Conservation (phyloP, 2,888 invertebrate genomes). For the Rhamphomyia laevipes region DNA sequence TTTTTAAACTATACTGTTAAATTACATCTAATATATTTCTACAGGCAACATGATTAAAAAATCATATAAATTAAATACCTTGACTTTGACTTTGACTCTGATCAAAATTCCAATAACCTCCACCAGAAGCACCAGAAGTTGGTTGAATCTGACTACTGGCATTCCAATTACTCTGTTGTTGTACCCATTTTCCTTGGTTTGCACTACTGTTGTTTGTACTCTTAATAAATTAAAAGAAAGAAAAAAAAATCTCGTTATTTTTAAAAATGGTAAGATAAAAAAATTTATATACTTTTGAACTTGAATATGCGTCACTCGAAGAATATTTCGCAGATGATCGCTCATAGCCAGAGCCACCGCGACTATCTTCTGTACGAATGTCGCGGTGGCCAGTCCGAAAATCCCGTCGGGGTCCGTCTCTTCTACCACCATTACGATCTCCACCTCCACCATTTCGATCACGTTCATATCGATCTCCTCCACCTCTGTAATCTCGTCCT, state of each 20-base stretch:
- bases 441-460: slow-evolving; percentile 23
- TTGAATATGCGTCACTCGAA: slow-evolving; percentile 23
- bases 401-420: slow-evolving; percentile 36
- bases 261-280: slow-evolving; percentile 5
- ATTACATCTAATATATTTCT: too few relatives aligned
- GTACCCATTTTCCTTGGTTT: slow-evolving; percentile 1
- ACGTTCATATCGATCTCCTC: slow-evolving; percentile 21
- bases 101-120: slow-evolving; percentile 33
- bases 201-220: slow-evolving; percentile 14
- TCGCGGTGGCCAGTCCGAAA: slow-evolving; percentile 40
- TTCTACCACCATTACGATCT: slow-evolving; percentile 20
- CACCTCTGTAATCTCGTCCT: slow-evolving; percentile 27
- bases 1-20: too few relatives aligned
- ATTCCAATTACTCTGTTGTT: slow-evolving; percentile 21
- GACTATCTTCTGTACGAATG: slow-evolving; percentile 38
- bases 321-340: slow-evolving; percentile 31
- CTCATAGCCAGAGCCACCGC: slow-evolving; percentile 36
- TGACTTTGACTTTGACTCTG: slow-evolving; percentile 29
- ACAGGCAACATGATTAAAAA: too few relatives aligned
- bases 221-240: slow-evolving; percentile 8
- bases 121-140: slow-evolving; percentile 18
- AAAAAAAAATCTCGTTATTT: slow-evolving; percentile 3
- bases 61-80: too few relatives aligned
- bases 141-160: slow-evolving; percentile 18
- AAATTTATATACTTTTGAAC: slow-evolving; percentile 17